Percentiles rank a stretch among this genome's conserved stretches.
These are phyloP conservation scores for Nothoprocta pentlandii DNA, from an alignment of 2,113 vertebrate species.

Conservation along the genomic window DNA sequence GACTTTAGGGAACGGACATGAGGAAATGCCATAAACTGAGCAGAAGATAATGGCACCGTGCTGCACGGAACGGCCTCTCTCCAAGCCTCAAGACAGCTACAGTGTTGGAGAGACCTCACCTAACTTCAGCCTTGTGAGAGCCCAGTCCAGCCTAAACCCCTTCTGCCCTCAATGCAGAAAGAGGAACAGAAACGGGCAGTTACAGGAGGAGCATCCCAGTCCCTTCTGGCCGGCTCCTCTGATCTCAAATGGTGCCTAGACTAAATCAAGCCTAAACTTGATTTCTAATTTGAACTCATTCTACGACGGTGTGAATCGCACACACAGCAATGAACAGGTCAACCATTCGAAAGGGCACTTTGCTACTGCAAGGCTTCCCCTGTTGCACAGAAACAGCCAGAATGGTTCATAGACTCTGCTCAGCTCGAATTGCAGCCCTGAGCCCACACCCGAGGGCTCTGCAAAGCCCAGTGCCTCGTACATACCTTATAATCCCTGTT, in stretches of 20 bases:
- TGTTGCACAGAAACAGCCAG: neutral
- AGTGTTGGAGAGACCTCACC: neutral
- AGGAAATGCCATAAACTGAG: neutral
- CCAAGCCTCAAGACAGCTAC: neutral
- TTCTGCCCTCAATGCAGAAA: neutral
- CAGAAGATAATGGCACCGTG: neutral
- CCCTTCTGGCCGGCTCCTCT: neutral
- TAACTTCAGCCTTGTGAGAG: neutral
- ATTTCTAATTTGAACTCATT: neutral
- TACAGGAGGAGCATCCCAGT: neutral
- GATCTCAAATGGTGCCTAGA: neutral
- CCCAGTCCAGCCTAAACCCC: neutral
- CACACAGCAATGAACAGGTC: rapidly evolving
- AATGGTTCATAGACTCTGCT: neutral
- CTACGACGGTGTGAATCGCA: neutral
- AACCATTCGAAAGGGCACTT: neutral
- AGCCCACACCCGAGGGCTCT: neutral
- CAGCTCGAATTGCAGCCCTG: neutral
- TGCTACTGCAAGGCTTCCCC: neutral
- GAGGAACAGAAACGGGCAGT: neutral
- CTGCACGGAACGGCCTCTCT: neutral
- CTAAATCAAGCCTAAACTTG: neutral
- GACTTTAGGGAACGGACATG: neutral
- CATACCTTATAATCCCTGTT: neutral
- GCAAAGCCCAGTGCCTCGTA: neutral